These are phyloP conservation scores for Sisyra nigra DNA, from an alignment of 2,888 invertebrate genomes.

Conservation along the genomic window DNA sequence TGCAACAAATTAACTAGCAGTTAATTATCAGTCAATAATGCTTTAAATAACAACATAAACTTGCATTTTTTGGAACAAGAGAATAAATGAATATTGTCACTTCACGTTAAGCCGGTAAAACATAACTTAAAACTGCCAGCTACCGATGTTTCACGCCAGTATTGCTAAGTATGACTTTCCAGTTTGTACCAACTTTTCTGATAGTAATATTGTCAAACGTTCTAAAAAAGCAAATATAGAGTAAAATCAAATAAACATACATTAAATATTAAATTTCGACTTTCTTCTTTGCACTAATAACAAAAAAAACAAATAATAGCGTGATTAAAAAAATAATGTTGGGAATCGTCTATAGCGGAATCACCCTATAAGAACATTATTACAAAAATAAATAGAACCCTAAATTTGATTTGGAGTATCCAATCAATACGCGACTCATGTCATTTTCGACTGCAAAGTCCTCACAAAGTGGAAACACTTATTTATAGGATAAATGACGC, in stretches of 20 bases:
- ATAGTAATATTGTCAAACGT: constrained; percentile 6
- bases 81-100: constrained; percentile 7
- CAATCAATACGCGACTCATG: too few relatives aligned
- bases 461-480: too few relatives aligned
- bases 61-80: background rate
- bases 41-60: background rate
- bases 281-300: constrained; percentile 7
- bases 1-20: background rate
- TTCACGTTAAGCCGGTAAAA: constrained; percentile 1
- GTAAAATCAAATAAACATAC: constrained; percentile 6
- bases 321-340: constrained; percentile 1
- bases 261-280: constrained; percentile 6
- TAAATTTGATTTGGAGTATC: too few relatives aligned
- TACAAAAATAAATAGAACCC: too few relatives aligned
- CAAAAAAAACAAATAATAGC: constrained; percentile 3
- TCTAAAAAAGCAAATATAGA: constrained; percentile 4
- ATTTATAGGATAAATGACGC: too few relatives aligned
- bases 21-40: background rate
- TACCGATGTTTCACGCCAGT: constrained; percentile 7
- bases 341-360: constrained; percentile 6
- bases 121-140: constrained; percentile 7
- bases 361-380: too few relatives aligned
- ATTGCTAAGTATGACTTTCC: constrained; percentile 6
- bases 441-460: too few relatives aligned
- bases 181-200: constrained; percentile 4